These are phyloP conservation scores for Matsumyia berberina DNA, from an alignment of 2,888 invertebrate genomes.

Conservation along the genomic window DNA sequence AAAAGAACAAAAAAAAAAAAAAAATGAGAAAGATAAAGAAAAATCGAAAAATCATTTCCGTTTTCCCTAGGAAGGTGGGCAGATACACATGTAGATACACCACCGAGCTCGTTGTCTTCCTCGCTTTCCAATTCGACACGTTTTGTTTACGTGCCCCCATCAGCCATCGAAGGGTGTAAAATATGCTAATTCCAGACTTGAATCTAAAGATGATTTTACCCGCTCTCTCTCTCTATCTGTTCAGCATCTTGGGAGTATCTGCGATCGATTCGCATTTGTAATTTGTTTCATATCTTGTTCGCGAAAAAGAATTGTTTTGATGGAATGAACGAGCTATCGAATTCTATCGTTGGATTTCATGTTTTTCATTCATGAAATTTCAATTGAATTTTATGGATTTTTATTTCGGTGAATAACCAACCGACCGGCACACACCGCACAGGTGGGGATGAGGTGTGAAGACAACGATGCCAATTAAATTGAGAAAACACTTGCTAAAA, in stretches of 20 bases:
- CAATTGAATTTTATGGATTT: conserved; percentile 55
- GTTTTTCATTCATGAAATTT: conserved; percentile 51
- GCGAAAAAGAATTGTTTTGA: conserved; percentile 14
- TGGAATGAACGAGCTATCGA: conserved; percentile 17
- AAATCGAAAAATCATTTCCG: conserved; percentile 1
- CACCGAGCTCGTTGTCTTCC: not conserved
- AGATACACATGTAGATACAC: conserved; percentile 22
- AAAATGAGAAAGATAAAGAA: not conserved
- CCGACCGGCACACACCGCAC: not conserved
- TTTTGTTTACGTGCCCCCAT: conserved; percentile 28
- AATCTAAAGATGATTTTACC: conserved; percentile 11
- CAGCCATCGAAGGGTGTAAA: conserved; percentile 1
- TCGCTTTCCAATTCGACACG: conserved; percentile 17
- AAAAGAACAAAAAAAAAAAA: not conserved
- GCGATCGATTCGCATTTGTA: conserved; percentile 38
- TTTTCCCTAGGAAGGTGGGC: conserved; percentile 15
- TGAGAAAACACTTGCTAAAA: conserved; percentile 19
- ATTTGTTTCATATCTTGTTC: conserved; percentile 23
- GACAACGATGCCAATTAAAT: conserved; percentile 43
- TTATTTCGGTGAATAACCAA: conserved; percentile 34
- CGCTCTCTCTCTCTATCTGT: not conserved
- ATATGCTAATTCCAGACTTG: conserved; percentile 52
- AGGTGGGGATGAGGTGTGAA: not conserved
- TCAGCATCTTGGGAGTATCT: conserved; percentile 23
- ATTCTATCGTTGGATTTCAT: conserved; percentile 24